Evolutionary conservation across 2,888 invertebrate species (phyloP).

Genomic region (Himalopsyche anomala): DNA sequence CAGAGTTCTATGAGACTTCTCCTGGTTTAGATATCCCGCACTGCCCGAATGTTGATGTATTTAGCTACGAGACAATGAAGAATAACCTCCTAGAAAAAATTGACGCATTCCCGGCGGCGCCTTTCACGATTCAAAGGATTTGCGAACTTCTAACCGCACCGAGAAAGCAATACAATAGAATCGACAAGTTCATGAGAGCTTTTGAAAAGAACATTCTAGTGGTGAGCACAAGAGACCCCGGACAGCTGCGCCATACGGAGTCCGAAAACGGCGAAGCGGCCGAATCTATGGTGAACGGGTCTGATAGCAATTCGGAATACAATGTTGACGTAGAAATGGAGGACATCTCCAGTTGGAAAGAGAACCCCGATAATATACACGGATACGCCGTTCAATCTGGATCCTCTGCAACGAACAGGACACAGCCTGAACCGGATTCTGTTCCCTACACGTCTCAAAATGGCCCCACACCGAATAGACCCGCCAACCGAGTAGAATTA

Average conservation of each 20-base stretch:
- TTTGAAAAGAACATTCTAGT: constrained; percentile 96
- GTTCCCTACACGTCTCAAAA: constrained; percentile 51
- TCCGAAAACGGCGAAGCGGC: constrained; percentile 81
- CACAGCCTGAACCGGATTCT: background rate
- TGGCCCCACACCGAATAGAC: constrained; percentile 46
- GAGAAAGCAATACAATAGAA: constrained; percentile 94
- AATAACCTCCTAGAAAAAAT: constrained; percentile 87
- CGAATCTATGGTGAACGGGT: constrained; percentile 79
- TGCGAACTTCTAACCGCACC: constrained; percentile 96
- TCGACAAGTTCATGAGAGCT: constrained; percentile 98
- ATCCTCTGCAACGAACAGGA: constrained; percentile 68
- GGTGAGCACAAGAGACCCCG: constrained; percentile 86
- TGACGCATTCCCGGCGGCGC: constrained; percentile 91
- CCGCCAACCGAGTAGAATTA: constrained; percentile 54
- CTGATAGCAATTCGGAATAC: constrained; percentile 77
- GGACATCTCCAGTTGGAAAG: constrained; percentile 75
- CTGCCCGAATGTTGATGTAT: constrained; percentile 93
- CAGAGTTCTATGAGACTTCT: constrained; percentile 90
- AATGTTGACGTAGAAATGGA: constrained; percentile 78
- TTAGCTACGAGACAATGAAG: constrained; percentile 93
- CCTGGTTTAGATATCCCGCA: constrained; percentile 87
- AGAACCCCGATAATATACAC: constrained; percentile 70
- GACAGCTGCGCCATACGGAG: constrained; percentile 78
- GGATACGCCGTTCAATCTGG: constrained; percentile 72
- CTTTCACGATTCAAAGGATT: constrained; percentile 96